Conservation (phyloP, 2,113 vertebrate species). For the Grantiella picta region DNA sequence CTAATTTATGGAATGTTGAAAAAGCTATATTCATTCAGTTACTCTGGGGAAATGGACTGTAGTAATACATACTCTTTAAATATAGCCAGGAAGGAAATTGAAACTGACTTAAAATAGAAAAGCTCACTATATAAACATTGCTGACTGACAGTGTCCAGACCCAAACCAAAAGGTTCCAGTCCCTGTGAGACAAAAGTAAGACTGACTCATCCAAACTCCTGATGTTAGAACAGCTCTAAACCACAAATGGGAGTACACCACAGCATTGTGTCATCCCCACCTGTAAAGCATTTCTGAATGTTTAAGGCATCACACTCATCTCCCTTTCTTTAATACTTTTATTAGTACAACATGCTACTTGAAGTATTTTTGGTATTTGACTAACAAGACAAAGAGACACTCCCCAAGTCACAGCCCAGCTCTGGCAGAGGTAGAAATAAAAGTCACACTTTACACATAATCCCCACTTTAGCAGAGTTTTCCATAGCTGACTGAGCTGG, state of each 20-base stretch:
- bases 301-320: accelerated
- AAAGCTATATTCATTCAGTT: not conserved
- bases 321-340: not conserved
- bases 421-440: not conserved
- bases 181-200: not conserved
- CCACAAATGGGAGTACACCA: not conserved
- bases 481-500: not conserved
- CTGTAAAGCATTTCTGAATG: accelerated
- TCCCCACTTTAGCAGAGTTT: not conserved
- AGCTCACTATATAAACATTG: not conserved
- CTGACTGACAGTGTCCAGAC: not conserved
- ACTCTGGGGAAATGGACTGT: not conserved
- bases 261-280: accelerated
- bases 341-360: not conserved
- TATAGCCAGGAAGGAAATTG: slow-evolving; percentile 20
- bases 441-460: not conserved
- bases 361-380: not conserved
- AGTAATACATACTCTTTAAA: slow-evolving; percentile 31
- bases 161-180: not conserved
- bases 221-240: not conserved
- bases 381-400: not conserved
- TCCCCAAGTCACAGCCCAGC: not conserved
- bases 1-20: slow-evolving; percentile 1
- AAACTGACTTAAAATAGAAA: slow-evolving; percentile 12
- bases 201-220: not conserved